Evolutionary conservation across 2,888 invertebrate species (phyloP), one percentile per base, ranked within the genome.

Genomic region (Hipparchia semele): DNA sequence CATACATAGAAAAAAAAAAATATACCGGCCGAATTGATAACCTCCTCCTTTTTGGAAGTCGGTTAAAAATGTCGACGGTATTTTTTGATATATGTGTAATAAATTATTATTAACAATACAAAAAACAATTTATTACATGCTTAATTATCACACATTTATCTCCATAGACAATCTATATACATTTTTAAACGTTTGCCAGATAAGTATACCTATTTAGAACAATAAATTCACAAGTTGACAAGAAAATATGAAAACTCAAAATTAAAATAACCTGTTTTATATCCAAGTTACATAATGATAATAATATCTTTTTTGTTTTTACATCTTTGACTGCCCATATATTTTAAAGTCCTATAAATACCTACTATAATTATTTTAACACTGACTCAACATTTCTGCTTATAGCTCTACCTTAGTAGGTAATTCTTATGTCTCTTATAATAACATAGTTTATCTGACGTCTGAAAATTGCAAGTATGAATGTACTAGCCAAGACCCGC

Each of bases 191-290:
- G 46, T 62, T 62, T 49, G 2, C 1, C 46, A 62, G 49, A 62
- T 62, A 62, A 46, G 49, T 49, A 13, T 46, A 6, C 10, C 12
- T 56, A 7, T 59, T 49, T 46, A 33, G 10, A 51, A n/a, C 53
- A 54, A 69, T 60, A 53, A 39, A 69, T 61, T 33, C 49, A n/a
- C 39, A n/a, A 53, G 69, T 51, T 61, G 61, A 53, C 53, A 53
- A 61, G 51, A 60, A 60, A 69, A 12, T 56, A 58, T 8, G 8
- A n/a, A 46, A 13, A 45, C 45, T 23, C 56, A 39, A 45, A 45
- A 56, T 56, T 67, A 67, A 67, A 67, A 67, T 67, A 67, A 56
- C 67, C 67, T 58, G 67, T 67, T 67, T 46, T 56, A n/a, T 67
- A 46, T 12, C 51, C 12, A 62, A 46, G 62, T 62, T 9, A 62